Evolutionary conservation across 2,797 vertebrate genomes (phyloP).

Genomic region (Macroramphosus scolopax): DNA sequence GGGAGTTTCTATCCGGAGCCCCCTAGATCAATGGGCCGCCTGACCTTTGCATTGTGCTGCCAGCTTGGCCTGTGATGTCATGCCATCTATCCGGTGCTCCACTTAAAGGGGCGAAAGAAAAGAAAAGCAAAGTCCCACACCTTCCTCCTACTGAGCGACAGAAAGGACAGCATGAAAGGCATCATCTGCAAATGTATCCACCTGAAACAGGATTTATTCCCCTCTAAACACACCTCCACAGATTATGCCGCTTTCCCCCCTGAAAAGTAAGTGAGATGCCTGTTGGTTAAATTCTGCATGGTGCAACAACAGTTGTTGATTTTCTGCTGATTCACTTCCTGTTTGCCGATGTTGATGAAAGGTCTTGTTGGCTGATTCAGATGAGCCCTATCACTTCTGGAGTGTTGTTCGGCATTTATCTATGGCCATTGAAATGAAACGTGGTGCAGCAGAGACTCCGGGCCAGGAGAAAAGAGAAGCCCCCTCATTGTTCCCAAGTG

Average conservation of each 20-base stretch:
- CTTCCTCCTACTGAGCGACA: slow-evolving; percentile 74
- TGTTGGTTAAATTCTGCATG: slow-evolving; percentile 10
- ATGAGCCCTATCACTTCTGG: slow-evolving; percentile 70
- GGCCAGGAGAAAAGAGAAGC: slow-evolving; percentile 76
- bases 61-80: slow-evolving; percentile 78
- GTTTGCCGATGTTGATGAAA: slow-evolving; percentile 58
- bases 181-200: slow-evolving; percentile 78
- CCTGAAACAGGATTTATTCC: slow-evolving; percentile 62
- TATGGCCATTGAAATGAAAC: slow-evolving; percentile 76
- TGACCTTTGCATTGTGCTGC: slow-evolving; percentile 80
- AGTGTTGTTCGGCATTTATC: slow-evolving; percentile 76
- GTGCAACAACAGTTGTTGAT: slow-evolving; percentile 19
- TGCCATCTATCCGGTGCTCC: slow-evolving; percentile 76
- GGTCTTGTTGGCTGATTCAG: slow-evolving; percentile 66
- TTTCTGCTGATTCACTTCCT: slow-evolving; percentile 55
- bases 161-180: slow-evolving; percentile 77
- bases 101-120: slow-evolving; percentile 77
- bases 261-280: slow-evolving; percentile 2
- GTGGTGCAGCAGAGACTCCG: slow-evolving; percentile 67
- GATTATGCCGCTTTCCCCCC: slow-evolving; percentile 12
- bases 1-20: slow-evolving; percentile 76
- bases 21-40: slow-evolving; percentile 80
- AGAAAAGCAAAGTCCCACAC: slow-evolving; percentile 74
- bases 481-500: slow-evolving; percentile 78
- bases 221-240: slow-evolving; percentile 66